Evolutionary conservation across 2,113 vertebrate genomes (phyloP).

Genomic region (Lampris incognitus): DNA sequence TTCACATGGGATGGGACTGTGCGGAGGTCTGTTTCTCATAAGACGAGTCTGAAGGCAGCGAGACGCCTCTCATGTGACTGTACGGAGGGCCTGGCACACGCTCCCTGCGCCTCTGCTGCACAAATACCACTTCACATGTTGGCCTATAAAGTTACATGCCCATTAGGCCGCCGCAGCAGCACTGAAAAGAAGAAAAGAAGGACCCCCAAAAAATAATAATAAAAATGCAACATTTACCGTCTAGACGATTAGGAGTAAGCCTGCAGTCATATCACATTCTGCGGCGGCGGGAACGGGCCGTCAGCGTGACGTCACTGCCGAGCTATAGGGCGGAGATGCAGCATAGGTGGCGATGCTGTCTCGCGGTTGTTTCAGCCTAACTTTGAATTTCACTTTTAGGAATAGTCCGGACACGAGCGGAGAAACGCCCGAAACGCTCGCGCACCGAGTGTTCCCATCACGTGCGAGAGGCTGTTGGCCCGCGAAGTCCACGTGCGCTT

Average conservation of each 20-base stretch:
- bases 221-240: constrained; percentile 72
- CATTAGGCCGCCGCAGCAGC: constrained; percentile 77
- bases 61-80: constrained; percentile 77
- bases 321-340: constrained; percentile 68
- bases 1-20: constrained; percentile 66
- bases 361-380: constrained; percentile 34
- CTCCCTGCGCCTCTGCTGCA: constrained; percentile 61
- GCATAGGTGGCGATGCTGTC: constrained; percentile 65
- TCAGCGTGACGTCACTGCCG: constrained; percentile 51
- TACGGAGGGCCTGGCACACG: constrained; percentile 68
- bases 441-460: no score
- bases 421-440: no score
- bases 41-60: constrained; percentile 63
- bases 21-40: constrained; percentile 80
- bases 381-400: constrained; percentile 37
- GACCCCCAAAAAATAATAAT: no score
- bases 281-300: constrained; percentile 64
- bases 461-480: no score
- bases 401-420: neutral
- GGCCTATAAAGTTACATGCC: constrained; percentile 81
- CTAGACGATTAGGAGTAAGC: constrained; percentile 77
- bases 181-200: constrained; percentile 29
- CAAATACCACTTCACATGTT: constrained; percentile 79
- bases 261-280: constrained; percentile 77
- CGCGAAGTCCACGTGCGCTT: no score